Conservation (phyloP, 2,113 vertebrate genomes). For the Apaloderma vittatum region DNA sequence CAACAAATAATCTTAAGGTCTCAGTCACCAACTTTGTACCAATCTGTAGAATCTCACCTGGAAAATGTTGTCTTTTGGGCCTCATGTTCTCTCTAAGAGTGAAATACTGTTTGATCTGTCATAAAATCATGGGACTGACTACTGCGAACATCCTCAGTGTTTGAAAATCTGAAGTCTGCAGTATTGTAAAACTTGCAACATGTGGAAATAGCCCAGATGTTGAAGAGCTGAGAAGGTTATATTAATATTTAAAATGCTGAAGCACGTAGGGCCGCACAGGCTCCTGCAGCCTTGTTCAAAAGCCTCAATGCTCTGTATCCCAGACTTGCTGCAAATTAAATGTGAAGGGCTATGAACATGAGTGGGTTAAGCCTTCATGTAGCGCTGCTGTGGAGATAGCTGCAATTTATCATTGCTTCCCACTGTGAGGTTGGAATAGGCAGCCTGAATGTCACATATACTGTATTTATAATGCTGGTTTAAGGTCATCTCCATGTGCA, state of each 20-base stretch:
- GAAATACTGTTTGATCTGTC: neutral
- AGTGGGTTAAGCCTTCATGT: slow-evolving; percentile 17
- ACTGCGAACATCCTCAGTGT: neutral
- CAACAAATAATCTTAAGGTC: neutral
- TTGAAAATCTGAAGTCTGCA: neutral
- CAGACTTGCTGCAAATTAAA: slow-evolving; percentile 22
- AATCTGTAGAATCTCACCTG: neutral
- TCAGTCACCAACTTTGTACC: neutral
- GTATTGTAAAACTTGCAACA: neutral
- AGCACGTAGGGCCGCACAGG: neutral
- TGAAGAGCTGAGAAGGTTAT: neutral
- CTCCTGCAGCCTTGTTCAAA: neutral
- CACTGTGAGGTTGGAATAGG: slow-evolving; percentile 16
- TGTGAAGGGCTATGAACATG: neutral
- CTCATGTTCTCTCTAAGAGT: neutral
- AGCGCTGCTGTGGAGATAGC: slow-evolving; percentile 19
- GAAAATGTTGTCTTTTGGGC: neutral
- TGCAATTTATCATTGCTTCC: slow-evolving; percentile 40
- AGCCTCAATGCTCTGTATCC: neutral
- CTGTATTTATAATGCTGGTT: slow-evolving; percentile 36
- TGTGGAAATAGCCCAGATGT: neutral
- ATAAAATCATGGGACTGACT: neutral
- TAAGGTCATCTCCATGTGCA: slow-evolving; percentile 49
- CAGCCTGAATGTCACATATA: slow-evolving; percentile 23
- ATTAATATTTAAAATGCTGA: neutral